phyloP scores from a whole-genome alignment of 2,888 invertebrate genomes.

The Philereme transversata region DNA sequence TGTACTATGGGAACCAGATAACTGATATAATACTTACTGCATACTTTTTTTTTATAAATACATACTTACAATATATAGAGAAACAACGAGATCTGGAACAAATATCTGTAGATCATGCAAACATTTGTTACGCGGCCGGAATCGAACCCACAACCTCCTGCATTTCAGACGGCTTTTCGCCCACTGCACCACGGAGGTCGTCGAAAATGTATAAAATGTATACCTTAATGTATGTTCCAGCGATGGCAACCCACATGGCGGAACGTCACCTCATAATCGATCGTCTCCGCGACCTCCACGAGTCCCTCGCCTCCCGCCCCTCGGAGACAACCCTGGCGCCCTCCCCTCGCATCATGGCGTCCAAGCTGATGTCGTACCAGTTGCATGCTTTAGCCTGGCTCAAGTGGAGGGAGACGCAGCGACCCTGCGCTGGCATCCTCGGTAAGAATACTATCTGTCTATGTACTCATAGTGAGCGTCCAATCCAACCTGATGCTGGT shows the following conservation, averaged over 20 bases:
- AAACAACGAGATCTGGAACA: no score
- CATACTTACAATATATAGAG: no score
- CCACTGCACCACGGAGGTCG: no score
- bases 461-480: no score
- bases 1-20: no score
- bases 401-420: constrained; percentile 94
- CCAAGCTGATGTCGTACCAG: constrained; percentile 92
- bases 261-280: constrained; percentile 89
- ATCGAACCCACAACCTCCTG: no score
- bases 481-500: no score
- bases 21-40: no score
- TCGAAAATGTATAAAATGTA: neutral
- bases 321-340: constrained; percentile 81
- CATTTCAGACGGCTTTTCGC: no score
- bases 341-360: constrained; percentile 86
- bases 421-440: constrained; percentile 93
- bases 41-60: no score
- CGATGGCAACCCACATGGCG: constrained; percentile 87
- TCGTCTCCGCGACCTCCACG: constrained; percentile 88
- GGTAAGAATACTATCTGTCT: constrained; percentile 68
- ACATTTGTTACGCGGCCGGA: no score
- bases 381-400: constrained; percentile 94
- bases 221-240: constrained; percentile 52
- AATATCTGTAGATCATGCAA: no score
- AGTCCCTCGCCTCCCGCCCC: constrained; percentile 88